These are phyloP conservation scores for Amphibalanus amphitrite DNA, from an alignment of 1,140 invertebrate genomes.

Conservation along the genomic window DNA sequence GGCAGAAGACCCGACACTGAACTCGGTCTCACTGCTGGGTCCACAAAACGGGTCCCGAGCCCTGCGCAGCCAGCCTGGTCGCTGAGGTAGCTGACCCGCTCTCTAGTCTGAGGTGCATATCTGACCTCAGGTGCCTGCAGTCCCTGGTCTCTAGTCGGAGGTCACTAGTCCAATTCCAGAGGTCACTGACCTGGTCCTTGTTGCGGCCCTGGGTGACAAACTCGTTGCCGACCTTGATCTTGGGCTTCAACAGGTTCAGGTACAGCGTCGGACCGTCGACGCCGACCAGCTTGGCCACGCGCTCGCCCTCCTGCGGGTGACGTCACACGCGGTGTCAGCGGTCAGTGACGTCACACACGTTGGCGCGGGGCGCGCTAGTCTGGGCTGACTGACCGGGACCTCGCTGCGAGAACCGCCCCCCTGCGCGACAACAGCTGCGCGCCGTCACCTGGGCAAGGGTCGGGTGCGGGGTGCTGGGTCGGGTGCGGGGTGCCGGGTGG, in stretches of 20 bases:
- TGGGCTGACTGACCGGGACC: slow-evolving; percentile 32
- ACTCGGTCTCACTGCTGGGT: too few relatives aligned
- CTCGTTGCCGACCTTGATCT: slow-evolving; percentile 31
- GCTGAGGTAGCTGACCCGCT: too few relatives aligned
- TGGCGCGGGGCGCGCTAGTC: too few relatives aligned
- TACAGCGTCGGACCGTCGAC: slow-evolving; percentile 32
- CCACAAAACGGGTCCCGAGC: too few relatives aligned
- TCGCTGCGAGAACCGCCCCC: slow-evolving; percentile 51
- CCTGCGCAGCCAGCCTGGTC: too few relatives aligned
- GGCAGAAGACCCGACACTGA: too few relatives aligned
- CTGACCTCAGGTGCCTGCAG: too few relatives aligned
- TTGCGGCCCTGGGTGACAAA: slow-evolving; percentile 34
- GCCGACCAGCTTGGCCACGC: slow-evolving; percentile 18
- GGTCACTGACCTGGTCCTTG: slow-evolving; percentile 24
- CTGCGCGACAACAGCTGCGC: too few relatives aligned
- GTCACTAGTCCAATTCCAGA: not conserved
- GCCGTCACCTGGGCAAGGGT: too few relatives aligned
- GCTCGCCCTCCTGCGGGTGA: slow-evolving; percentile 26
- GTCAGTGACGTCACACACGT: slow-evolving; percentile 38
- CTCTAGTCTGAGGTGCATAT: too few relatives aligned
- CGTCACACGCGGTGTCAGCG: slow-evolving; percentile 23
- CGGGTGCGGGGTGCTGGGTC: too few relatives aligned
- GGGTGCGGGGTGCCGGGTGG: too few relatives aligned
- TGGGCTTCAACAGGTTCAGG: slow-evolving; percentile 38
- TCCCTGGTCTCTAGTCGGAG: not conserved